Evolutionary conservation across 2,797 vertebrate genomes (phyloP).

Genomic region (Gadopsis bispinosus): DNA sequence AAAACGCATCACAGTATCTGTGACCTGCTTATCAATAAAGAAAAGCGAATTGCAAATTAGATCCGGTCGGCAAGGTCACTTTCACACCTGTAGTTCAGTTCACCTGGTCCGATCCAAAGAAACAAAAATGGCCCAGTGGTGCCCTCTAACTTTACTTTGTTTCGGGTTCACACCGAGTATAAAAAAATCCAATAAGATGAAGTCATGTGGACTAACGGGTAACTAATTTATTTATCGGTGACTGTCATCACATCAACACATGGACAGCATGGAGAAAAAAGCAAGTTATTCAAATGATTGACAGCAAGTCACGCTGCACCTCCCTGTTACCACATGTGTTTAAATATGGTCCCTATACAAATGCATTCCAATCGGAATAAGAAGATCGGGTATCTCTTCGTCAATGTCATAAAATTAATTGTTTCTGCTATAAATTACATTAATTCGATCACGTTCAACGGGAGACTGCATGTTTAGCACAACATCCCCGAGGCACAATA

Average conservation of each 20-base stretch:
- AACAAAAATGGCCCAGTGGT: neutral
- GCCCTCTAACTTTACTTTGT: neutral
- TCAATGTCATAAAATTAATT: neutral
- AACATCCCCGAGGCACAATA: neutral
- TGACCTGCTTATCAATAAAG: constrained; percentile 26
- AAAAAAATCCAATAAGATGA: neutral
- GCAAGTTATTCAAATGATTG: neutral
- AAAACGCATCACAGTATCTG: neutral
- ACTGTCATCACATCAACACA: neutral
- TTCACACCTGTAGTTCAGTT: constrained; percentile 10
- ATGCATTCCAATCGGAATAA: neutral
- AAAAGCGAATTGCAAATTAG: neutral
- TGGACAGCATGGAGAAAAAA: neutral
- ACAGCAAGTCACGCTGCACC: too few species aligned
- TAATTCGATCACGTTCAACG: too few species aligned
- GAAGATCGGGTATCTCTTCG: neutral
- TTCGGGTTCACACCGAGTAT: neutral
- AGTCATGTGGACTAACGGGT: neutral
- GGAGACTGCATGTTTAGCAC: neutral
- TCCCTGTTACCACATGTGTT: neutral
- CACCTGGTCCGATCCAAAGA: neutral
- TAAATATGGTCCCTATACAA: neutral
- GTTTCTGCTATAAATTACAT: too few species aligned
- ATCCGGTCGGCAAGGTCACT: neutral
- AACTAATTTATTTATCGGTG: too few species aligned